phyloP scores from a whole-genome alignment of 2,113 vertebrate genomes.

The Catagonus wagneri region DNA sequence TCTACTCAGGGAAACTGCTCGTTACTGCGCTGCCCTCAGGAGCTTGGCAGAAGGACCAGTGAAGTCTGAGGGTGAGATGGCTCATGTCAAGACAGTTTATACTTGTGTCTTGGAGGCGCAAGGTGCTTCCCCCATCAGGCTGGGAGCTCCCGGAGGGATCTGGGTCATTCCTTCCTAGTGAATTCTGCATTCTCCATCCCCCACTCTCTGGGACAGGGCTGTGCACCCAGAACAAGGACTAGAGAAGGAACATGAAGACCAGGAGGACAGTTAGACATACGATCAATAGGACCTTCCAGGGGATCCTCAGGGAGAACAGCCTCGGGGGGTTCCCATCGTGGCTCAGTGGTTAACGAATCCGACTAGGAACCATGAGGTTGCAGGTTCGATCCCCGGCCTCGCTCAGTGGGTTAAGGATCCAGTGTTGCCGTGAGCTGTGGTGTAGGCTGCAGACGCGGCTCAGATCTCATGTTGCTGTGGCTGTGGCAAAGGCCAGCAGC shows the following conservation, averaged over 20 bases:
- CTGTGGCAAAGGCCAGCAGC: no score
- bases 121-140: no score
- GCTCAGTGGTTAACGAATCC: no score
- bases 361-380: no score
- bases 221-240: background rate
- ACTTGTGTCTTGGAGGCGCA: background rate
- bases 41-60: background rate
- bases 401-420: no score
- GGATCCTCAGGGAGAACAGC: background rate
- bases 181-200: background rate
- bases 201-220: background rate
- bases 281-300: background rate
- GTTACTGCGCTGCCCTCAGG: background rate
- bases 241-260: background rate
- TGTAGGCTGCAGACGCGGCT: no score
- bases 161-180: background rate
- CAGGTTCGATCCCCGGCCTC: no score
- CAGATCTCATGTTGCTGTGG: no score
- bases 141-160: background rate
- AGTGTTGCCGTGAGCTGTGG: no score
- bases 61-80: background rate
- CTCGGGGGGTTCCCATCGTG: no score
- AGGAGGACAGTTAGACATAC: background rate
- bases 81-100: background rate
- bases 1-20: background rate